These are phyloP conservation scores for Acanthopleura granulata DNA, from an alignment of 2,888 invertebrate genomes.

Conservation along the genomic window DNA sequence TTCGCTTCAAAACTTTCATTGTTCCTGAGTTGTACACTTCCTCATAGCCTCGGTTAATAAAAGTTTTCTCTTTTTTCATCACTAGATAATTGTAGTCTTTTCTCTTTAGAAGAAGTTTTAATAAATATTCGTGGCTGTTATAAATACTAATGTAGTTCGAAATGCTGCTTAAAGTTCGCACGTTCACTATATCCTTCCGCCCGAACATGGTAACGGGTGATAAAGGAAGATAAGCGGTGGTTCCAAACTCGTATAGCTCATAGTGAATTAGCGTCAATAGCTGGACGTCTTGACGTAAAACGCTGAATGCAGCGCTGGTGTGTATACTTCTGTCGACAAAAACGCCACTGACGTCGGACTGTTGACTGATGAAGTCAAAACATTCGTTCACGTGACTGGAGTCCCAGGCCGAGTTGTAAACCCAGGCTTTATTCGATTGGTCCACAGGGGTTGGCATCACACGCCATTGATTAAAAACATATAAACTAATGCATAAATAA, in stretches of 20 bases:
- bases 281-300: slow-evolving; percentile 49
- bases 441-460: slow-evolving; percentile 6
- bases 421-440: slow-evolving; percentile 20
- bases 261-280: slow-evolving; percentile 43
- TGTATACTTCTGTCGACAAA: slow-evolving; percentile 45
- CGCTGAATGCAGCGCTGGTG: slow-evolving; percentile 46
- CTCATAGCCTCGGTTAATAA: slow-evolving; percentile 39
- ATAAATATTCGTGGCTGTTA: slow-evolving; percentile 42
- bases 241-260: slow-evolving; percentile 38
- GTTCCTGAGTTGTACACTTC: slow-evolving; percentile 46
- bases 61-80: slow-evolving; percentile 31
- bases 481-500: not conserved
- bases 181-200: slow-evolving; percentile 18
- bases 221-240: not conserved
- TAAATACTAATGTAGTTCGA: slow-evolving; percentile 48
- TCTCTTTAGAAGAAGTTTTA: slow-evolving; percentile 41
- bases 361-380: slow-evolving; percentile 43
- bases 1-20: slow-evolving; percentile 46
- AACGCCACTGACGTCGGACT: slow-evolving; percentile 52
- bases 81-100: slow-evolving; percentile 53
- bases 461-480: not conserved
- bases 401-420: slow-evolving; percentile 21
- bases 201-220: not conserved
- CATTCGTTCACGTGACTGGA: slow-evolving; percentile 44
- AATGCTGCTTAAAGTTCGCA: slow-evolving; percentile 33